Evolutionary conservation across 2,797 vertebrate genomes (phyloP), one percentile per base, ranked within the genome.

Genomic region (Rhodeus uyekii): DNA sequence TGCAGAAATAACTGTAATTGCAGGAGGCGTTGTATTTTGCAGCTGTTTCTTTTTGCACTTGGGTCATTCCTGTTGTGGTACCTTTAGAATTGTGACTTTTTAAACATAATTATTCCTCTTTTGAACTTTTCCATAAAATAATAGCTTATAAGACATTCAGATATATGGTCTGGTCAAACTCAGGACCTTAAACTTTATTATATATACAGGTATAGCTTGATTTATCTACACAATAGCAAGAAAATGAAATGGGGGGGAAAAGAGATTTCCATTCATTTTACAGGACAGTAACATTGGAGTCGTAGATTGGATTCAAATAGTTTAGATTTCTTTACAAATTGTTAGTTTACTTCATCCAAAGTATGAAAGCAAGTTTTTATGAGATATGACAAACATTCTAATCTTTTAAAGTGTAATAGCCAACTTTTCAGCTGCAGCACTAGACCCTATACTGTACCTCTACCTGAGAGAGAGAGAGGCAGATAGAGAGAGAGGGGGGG

Each of bases 1-100:
- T 61, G 68, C 29, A 38, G 75, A 38, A 84, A 46, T 39, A 68
- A 48, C 48, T 19, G 55, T 84, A 72, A 78, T 69, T 71, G 50
- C 39, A 58, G 65, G 36, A 75, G 60, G 18, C 48, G 39, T 72
- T 83, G 61, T 27, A 44, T 27, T 53, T 55, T 75, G 36, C 46
- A 72, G 75, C 67, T 64, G 53, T 32, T 67, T 36, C 36, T 36
- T 73, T 46, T 32, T 55, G 24, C 12, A 67, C 14, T 58, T 72
- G 13, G 72, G n/a, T 58, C 50, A 58, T 74, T 74, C 50, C 14
- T 58, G 69, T 53, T 34, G 36, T 50, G 29, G 46, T 36, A 72
- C 19, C 12, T 19, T 38, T 58, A 4, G 13, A 55, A 34, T 34
- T 55, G 18, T 32, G 34, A 24, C 34, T 74, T 38, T 34, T 34